Base-by-base conservation (phyloP, 2,888 invertebrate species). In the Cryptocephalus primarius region DNA sequence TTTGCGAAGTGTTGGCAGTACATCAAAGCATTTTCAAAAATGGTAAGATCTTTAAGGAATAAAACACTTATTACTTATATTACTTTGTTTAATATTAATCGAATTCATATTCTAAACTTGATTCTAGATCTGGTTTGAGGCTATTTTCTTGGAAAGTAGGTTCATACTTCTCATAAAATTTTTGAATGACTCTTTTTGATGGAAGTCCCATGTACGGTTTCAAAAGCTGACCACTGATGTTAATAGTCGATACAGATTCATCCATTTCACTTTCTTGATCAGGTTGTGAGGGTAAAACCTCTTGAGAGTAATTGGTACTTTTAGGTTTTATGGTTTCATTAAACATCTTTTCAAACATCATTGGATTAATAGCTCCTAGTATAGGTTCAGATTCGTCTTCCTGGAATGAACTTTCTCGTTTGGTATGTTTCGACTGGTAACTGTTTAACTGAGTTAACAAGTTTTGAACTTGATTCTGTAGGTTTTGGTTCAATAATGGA, bases 121-220 rank as follows among this genome's bases (percentile, higher is more conserved):
- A 22, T 22, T 22, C 22, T 22, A 22, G 6, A 22, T 22, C 22
- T 22, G 22, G 22, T 22, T 22, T 22, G 22, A 22, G 22, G 6
- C 22, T 22, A 22, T 22, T 22, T 22, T 22, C 22, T 22, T 22
- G 22, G 6, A 22, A 22, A 22, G 22, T 36, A 11, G 36, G 36
- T n/a, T 12, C 12, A 36, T 43, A 51, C 14, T 48, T 40, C 4
- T 22, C 31, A 13, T 54, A 51, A 42, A 52, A 49, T 9, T 48
- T 33, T 33, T 52, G 13, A n/a, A 54, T 48, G 9, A 48, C 48
- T 13, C 58, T 46, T 1, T 48, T 46, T 2, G 39, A 41, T 10
- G 51, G 44, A 6, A 45, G 45, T 9, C 60, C 60, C 60, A 59
- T 56, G 39, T 60, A 62, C 0, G 60, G 62, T 42, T 54, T 59